A percentile compares a stretch with the other conserved stretches of the same genome.
Conservation (phyloP, 2,113 vertebrate species). For the Columba livia region DNA sequence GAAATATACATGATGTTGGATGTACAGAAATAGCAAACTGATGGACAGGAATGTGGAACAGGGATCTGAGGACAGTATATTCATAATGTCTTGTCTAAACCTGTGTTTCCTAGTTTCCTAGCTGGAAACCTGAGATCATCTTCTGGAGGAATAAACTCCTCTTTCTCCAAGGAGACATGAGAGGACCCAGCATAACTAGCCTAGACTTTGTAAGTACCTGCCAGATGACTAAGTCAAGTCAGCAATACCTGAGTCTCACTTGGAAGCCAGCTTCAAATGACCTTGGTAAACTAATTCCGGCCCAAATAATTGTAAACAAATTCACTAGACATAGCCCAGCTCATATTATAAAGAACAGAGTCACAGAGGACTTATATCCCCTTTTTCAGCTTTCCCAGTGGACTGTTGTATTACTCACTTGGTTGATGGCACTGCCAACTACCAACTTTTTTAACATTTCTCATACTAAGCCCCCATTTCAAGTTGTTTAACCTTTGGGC, state of each 20-base stretch:
- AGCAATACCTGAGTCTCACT: not conserved
- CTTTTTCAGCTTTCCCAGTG: not conserved
- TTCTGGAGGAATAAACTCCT: not conserved
- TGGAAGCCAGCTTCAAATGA: not conserved
- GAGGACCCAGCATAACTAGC: not conserved
- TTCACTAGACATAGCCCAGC: not conserved
- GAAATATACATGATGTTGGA: not conserved
- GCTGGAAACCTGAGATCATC: not conserved
- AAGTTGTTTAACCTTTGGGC: not conserved
- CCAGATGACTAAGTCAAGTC: not conserved
- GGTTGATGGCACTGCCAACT: not conserved
- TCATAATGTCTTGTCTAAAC: not conserved
- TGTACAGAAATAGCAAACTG: not conserved
- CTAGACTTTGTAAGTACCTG: not conserved
- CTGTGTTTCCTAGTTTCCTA: not conserved
- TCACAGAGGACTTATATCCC: not conserved
- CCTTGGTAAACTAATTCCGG: not conserved
- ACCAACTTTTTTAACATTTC: not conserved
- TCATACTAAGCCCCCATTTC: not conserved
- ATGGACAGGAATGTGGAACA: not conserved
- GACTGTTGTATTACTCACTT: not conserved
- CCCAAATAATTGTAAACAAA: not conserved
- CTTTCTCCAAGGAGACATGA: not conserved
- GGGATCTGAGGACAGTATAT: not conserved
- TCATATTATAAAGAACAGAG: not conserved